Evolutionary conservation across 2,797 vertebrate genomes (phyloP), one percentile per base, ranked within the genome.

Genomic region (Holocentrus rufus): DNA sequence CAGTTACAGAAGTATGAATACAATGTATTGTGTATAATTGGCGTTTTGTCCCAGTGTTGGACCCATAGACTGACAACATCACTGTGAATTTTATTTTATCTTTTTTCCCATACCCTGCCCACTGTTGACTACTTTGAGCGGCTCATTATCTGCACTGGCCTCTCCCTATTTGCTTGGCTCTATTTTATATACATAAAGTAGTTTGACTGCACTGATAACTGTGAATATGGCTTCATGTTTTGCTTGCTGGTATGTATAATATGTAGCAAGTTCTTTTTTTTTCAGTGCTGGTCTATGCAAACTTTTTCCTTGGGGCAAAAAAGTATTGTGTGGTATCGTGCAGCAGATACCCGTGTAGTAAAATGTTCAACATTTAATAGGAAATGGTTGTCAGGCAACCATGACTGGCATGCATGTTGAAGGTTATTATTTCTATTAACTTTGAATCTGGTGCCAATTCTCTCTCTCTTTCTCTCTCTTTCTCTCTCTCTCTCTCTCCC

Each of bases 381-480:
- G 30, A 63, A 71, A 59, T 23, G 4, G 66, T 73, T 72, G 7
- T 64, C 0, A 59, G 61, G 76, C 62, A 76, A 65, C 53, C 31
- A 44, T n/a, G 20, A 30, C 60, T 34, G 34, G 4, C 42, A 20
- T 39, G 42, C 55, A 58, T 14, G 22, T 50, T 59, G 25, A 56
- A 65, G 27, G 23, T 47, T 57, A 36, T 69, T 64, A 17, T 71
- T 69, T 60, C 13, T 56, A 5, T 30, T 22, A 61, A 31, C 22
- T 17, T 10, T 0, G 4, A 65, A 18, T 42, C 36, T 15, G 8
- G 22, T 46, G 18, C 8, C 11, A 7, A 3, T 20, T 31, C 46
- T 31, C 31, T 39, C 30, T 50, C 31, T 39, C 47, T 39, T 34
- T 23, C 46, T 22, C 10, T 7, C 20, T 30, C n/a, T 62, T 55